Base-by-base conservation (phyloP, 2,888 invertebrate genomes). In the Apantesis nais region DNA sequence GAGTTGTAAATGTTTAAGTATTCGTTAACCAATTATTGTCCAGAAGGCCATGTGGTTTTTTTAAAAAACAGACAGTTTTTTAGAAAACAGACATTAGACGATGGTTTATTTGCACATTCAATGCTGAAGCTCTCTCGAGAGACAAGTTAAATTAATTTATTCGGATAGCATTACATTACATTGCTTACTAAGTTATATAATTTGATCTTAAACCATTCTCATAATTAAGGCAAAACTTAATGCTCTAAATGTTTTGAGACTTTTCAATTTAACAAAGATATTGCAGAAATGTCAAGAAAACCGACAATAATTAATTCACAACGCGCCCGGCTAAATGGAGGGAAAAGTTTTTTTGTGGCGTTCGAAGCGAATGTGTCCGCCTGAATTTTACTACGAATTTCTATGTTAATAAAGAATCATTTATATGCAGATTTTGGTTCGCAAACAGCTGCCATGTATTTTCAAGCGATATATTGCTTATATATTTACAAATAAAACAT, bases 361-460 rank as follows among this genome's bases (percentile, higher is more conserved):
- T 37, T 65, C 31, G 52, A 66, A 66, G 55, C 62, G 37, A 66
- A 62, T 58, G 41, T 58, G 68, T 55, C 39, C 16, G 66, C 16
- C 55, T 55, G 62, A 70, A 66, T 70, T 66, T 68, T 52, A 63
- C 52, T 52, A 16, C 31, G 41, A 63, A 71, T 61, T 66, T 48
- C 60, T 63, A 66, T 66, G 58, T 41, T 63, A 68, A 68, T 68
- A 63, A 41, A 37, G 60, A n/a, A 74, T 63, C 58, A 71, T 68
- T 71, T 68, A 63, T 61, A 70, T 70, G 70, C 63, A 60, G 41
- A 68, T 74, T 71, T 63, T 63, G 62, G 37, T 34, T 48, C 16
- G 52, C 37, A 48, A 66, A 62, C 66, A 62, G 48, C 62, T 62
- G 66, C 34, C 22, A 31, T 61, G 31, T 52, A 29, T 62, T 55